Evolutionary conservation across 1,140 invertebrate genomes (phyloP), one percentile per base, ranked within the genome.

Genomic region (Panagrolaimus sp.): DNA sequence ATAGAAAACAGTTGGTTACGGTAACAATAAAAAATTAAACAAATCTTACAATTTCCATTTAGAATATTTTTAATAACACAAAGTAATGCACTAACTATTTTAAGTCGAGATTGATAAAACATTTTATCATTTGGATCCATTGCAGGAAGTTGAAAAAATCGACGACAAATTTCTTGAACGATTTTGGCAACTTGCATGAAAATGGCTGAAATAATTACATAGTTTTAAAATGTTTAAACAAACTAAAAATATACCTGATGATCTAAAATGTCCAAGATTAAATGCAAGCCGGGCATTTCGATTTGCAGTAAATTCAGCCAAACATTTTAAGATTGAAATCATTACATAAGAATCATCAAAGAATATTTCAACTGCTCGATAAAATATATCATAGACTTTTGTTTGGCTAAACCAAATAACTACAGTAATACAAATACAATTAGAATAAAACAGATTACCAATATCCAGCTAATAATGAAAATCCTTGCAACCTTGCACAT

Each of bases 131-230:
- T n/a, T n/a, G 52, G 52, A 21, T 58, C 15, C 52, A 58, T 21
- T 12, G 15, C 21, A 12, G 52, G 52, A 5, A 58, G 17, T 21
- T 9, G 21, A n/a, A 12, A 10, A 28, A 58, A 58, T 12, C 52
- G 52, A 26, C 28, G 21, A 21, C 52, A 58, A 21, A 58, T 26
- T 58, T 21, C 28, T n/a, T 21, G 21, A 28, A 58, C 14, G 17
- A 58, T 58, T 14, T 58, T 58, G 0, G 52, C 21, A n/a, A 58
- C 28, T 28, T 58, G 21, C 52, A 58, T 58, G 8, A 58, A 58
- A 12, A 58, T 58, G 7, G 48, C 48, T 2, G 52, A 28, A 58
- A 21, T 28, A 28, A 2, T 38, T n/a, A n/a, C n/a, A n/a, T n/a
- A n/a, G n/a, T n/a, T n/a, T n/a, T n/a, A n/a, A n/a, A n/a, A n/a